These are phyloP conservation scores for Rhynchomys soricoides DNA, from an alignment of 2,113 vertebrate genomes.

Conservation along the genomic window DNA sequence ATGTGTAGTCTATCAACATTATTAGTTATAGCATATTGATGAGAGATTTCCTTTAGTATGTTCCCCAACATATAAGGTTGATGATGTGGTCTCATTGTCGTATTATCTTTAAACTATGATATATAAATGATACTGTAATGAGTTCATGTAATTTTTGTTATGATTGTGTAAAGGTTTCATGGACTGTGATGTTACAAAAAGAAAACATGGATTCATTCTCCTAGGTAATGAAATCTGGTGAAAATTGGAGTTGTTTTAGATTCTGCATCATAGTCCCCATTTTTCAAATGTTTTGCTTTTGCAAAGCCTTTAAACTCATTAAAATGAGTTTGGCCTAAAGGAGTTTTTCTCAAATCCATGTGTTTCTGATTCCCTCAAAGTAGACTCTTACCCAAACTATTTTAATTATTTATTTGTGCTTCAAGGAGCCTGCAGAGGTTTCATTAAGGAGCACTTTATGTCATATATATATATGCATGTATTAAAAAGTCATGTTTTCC, in stretches of 20 bases:
- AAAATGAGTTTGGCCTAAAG: conserved; percentile 75
- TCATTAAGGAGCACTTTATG: conserved; percentile 39
- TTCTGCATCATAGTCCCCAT: conserved; percentile 24
- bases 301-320: conserved; percentile 43
- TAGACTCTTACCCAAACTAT: conserved; percentile 68
- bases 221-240: conserved; percentile 60
- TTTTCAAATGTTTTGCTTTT: conserved; percentile 77
- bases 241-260: conserved; percentile 61
- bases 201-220: conserved; percentile 36
- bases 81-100: not conserved
- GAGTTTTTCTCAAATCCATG: conserved; percentile 68
- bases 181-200: not conserved
- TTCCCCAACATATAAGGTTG: not conserved
- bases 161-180: not conserved
- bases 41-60: not conserved
- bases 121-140: conserved; percentile 20
- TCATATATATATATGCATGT: not conserved
- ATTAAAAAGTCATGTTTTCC: conserved; percentile 31
- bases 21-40: not conserved
- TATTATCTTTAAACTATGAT: not conserved
- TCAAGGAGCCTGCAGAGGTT: conserved; percentile 37
- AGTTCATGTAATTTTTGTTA: conserved; percentile 6
- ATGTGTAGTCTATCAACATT: not conserved
- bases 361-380: conserved; percentile 73
- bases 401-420: conserved; percentile 75